phyloP scores from a whole-genome alignment of 2,797 vertebrate species.

The Chiroxiphia lanceolata region DNA sequence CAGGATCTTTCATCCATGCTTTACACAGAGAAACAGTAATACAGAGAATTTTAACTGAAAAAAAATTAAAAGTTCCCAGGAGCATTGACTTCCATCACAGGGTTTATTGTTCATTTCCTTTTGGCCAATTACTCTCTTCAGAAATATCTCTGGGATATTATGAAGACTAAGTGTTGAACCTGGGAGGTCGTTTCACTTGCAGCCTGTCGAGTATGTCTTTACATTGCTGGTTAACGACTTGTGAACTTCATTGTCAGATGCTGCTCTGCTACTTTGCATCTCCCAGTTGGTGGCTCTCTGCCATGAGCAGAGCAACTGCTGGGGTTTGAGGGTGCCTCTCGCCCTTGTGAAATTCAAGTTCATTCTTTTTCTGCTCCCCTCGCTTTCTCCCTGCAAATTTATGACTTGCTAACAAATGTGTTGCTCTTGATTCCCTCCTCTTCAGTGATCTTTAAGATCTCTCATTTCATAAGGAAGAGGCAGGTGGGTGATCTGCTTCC shows the following conservation, averaged over 20 bases:
- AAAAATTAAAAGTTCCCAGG: neutral
- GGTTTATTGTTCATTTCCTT: constrained; percentile 56
- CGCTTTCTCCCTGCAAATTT: constrained; percentile 61
- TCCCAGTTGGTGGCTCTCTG: constrained; percentile 5
- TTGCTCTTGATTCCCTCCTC: constrained; percentile 61
- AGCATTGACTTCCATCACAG: neutral
- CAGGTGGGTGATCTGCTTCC: constrained; percentile 55
- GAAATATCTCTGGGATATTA: constrained; percentile 8
- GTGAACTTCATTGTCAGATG: constrained; percentile 33
- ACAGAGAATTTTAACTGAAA: neutral
- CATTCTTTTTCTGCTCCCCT: constrained; percentile 43
- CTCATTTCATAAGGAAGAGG: constrained; percentile 48
- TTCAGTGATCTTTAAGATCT: constrained; percentile 67
- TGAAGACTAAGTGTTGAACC: constrained; percentile 35
- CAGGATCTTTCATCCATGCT: neutral
- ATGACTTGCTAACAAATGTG: constrained; percentile 66
- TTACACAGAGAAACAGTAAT: neutral
- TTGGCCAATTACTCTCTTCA: constrained; percentile 42
- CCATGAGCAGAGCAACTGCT: constrained; percentile 6
- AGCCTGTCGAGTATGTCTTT: constrained; percentile 39
- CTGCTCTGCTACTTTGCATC: neutral
- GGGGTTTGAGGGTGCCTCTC: neutral
- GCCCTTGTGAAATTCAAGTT: constrained; percentile 57
- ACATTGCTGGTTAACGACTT: constrained; percentile 3
- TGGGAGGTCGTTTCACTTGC: constrained; percentile 41